These are phyloP conservation scores for Halcyon smyrnensis DNA, from an alignment of 2,797 vertebrate genomes.

Conservation along the genomic window DNA sequence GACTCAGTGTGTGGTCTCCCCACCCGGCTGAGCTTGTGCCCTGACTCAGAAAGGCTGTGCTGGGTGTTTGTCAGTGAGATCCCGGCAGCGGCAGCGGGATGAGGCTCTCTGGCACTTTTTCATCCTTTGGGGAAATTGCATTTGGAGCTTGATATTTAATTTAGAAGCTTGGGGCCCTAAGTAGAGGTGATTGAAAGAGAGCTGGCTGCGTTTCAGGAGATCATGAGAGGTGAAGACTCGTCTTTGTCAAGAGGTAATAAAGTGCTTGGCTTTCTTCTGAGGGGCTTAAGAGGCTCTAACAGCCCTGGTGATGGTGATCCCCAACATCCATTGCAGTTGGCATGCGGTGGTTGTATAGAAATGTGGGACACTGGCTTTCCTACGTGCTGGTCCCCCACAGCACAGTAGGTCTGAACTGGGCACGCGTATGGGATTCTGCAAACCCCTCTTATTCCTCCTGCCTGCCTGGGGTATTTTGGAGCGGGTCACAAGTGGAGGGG, in stretches of 20 bases:
- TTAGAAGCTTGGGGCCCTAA: background rate
- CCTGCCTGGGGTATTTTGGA: accelerated
- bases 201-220: background rate
- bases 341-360: background rate
- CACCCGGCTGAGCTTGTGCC: background rate
- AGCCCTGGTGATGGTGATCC: background rate
- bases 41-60: background rate
- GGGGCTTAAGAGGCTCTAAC: background rate
- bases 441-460: background rate
- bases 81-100: accelerated
- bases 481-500: background rate
- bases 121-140: background rate
- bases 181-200: background rate
- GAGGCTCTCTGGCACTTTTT: background rate
- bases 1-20: background rate
- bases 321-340: background rate
- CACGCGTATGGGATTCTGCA: accelerated
- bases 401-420: background rate
- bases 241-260: background rate
- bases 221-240: background rate
- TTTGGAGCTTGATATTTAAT: background rate
- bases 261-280: background rate
- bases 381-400: accelerated
- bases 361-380: background rate
- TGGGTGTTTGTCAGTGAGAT: accelerated